phyloP scores from a whole-genome alignment of 2,797 vertebrate genomes.

The Atherinosoma microstoma region DNA sequence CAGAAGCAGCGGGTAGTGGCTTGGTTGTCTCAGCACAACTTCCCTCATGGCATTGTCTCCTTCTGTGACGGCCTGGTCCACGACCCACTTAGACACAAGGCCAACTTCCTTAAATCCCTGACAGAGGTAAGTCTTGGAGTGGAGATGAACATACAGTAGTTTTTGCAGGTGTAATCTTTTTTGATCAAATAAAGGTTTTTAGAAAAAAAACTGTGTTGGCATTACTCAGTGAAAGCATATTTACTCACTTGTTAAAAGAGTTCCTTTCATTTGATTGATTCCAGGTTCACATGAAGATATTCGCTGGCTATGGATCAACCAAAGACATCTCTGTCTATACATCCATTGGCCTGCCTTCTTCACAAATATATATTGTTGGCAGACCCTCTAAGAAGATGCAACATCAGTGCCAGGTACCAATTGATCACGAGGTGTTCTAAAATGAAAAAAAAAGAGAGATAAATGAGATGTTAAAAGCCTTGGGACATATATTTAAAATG shows the following conservation, averaged over 20 bases:
- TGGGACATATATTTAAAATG: not conserved
- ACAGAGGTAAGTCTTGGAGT: constrained; percentile 84
- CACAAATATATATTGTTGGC: constrained; percentile 96
- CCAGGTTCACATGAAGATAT: constrained; percentile 93
- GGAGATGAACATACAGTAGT: not conserved
- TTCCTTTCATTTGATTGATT: constrained; percentile 22
- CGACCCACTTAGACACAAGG: constrained; percentile 96
- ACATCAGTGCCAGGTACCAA: constrained; percentile 93
- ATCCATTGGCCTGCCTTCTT: constrained; percentile 89
- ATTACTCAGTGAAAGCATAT: not conserved
- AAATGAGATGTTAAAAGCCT: not conserved
- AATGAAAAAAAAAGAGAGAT: not conserved
- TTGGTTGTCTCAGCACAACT: constrained; percentile 99
- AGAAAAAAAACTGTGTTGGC: not conserved
- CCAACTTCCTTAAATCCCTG: constrained; percentile 95
- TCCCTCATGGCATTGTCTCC: constrained; percentile 97
- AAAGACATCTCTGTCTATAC: constrained; percentile 98
- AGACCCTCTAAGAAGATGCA: constrained; percentile 96
- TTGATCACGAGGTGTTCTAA: not conserved
- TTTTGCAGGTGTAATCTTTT: not conserved
- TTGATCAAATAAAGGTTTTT: not conserved
- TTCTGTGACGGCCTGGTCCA: constrained; percentile 98
- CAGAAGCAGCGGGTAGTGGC: constrained; percentile 99
- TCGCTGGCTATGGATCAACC: constrained; percentile 95
- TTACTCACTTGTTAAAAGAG: not conserved